Evolutionary conservation across 2,888 invertebrate genomes (phyloP), one percentile per base, ranked within the genome.

Genomic region (Eristalinus aeneus): DNA sequence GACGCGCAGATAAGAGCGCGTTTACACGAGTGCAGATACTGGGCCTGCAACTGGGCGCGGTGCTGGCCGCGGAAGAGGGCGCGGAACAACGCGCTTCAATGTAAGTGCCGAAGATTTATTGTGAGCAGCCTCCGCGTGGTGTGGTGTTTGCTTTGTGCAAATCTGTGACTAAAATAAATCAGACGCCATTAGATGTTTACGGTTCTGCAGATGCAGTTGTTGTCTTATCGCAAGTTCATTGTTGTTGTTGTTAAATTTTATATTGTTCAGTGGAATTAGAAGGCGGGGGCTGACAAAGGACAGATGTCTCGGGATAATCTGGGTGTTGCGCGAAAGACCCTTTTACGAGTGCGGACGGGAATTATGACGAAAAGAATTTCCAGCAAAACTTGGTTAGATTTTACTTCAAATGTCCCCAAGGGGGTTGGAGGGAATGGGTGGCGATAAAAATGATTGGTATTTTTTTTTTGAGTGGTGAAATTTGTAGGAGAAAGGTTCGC

Each of bases 161-260:
- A 56, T 56, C 23, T 56, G 56, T 56, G 56, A 56, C 56, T 56
- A 56, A 56, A 56, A 56, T 56, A 56, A 56, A 56, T 56, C 56
- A 56, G 23, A 56, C 56, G 56, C 56, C 23, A 12, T 11, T 56
- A 27, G 56, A 56, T 56, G 56, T 56, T 56, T 56, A 56, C 16
- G 56, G 23, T 12, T n/a, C 22, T 56, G 56, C 56, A 56, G 56
- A 56, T 46, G 46, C 46, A 46, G 46, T 46, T 46, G 46, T 16
- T 16, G 46, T 46, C 46, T 46, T 46, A 46, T 46, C 46, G 16
- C 16, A 1, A 5, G 46, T 46, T 16, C 16, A 46, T 46, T 46
- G 46, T 46, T 46, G 46, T 46, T 46, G 46, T 3, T 46, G 46
- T 16, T 16, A 46, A 46, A 16, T 46, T 46, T 16, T 46, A 46